A percentile compares a stretch with the other conserved stretches of the same genome.
Conservation (phyloP, 2,888 invertebrate species). For the Spatulosminthurus flaviceps region DNA sequence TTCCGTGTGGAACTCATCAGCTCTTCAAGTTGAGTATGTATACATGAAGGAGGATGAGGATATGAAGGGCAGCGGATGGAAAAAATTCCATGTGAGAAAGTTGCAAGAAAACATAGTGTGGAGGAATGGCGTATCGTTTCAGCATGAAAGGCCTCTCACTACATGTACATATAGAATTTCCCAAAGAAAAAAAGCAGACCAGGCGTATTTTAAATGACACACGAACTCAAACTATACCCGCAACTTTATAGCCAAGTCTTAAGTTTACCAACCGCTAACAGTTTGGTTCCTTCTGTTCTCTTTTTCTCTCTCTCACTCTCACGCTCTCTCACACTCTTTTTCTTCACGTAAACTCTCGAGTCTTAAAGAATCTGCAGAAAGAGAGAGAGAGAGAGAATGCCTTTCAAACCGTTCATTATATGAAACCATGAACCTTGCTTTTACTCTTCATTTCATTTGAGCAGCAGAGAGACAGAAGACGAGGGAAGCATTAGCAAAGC, state of each 20-base stretch:
- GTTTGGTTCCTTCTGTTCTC: conserved; percentile 10
- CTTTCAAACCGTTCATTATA: not conserved
- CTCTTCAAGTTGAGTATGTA: conserved; percentile 27
- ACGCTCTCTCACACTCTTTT: not conserved
- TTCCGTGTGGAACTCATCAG: not conserved
- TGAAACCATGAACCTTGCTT: not conserved
- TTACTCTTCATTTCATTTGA: not conserved
- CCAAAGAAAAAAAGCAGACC: not conserved
- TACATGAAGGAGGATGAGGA: too few relatives aligned
- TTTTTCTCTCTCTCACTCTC: not conserved
- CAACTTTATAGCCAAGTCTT: conserved; percentile 4
- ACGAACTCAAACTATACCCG: not conserved
- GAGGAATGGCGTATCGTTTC: conserved; percentile 7
- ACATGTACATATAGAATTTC: not conserved
- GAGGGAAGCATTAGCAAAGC: too few relatives aligned
- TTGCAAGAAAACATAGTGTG: conserved; percentile 25
- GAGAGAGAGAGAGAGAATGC: not conserved
- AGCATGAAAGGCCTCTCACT: not conserved
- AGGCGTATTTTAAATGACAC: not conserved
- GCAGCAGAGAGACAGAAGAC: too few relatives aligned
- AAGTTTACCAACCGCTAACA: not conserved
- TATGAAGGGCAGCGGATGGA: not conserved
- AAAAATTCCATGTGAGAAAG: conserved; percentile 48
- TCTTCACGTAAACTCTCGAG: not conserved
- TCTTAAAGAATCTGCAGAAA: not conserved